Evolutionary conservation across 2,888 invertebrate genomes (phyloP).

Genomic region (Caenorhabditis wallacei): DNA sequence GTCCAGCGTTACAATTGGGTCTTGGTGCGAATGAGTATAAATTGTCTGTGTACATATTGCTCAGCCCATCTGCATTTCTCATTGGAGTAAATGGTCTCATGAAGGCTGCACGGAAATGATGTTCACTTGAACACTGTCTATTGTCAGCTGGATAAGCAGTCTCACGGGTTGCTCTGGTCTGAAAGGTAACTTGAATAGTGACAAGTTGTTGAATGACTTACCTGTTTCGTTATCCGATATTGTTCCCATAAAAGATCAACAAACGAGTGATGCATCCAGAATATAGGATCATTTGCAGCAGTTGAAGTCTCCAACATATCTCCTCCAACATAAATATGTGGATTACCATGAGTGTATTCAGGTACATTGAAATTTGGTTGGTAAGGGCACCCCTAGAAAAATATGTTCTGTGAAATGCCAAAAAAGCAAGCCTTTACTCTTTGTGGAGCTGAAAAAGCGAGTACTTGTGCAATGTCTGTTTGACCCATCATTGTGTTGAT

Average conservation of each 20-base stretch:
- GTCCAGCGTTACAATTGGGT: constrained; percentile 72
- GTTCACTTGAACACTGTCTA: constrained; percentile 67
- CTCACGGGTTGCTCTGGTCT: constrained; percentile 72
- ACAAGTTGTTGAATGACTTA: background rate
- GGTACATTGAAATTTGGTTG: constrained; percentile 75
- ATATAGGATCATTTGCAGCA: constrained; percentile 83
- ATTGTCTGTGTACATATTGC: constrained; percentile 80
- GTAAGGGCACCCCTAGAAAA: constrained; percentile 64
- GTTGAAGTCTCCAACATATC: constrained; percentile 82
- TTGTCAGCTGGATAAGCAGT: constrained; percentile 75
- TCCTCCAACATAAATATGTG: constrained; percentile 83
- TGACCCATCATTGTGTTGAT: constrained; percentile 69
- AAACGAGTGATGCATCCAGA: constrained; percentile 83
- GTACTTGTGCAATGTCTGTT: constrained; percentile 71
- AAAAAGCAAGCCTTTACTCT: constrained; percentile 47
- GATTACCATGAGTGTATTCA: constrained; percentile 79
- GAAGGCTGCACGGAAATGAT: constrained; percentile 73
- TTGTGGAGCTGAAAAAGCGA: constrained; percentile 77
- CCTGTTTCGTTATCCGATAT: constrained; percentile 74
- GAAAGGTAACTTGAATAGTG: background rate
- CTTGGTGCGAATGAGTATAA: constrained; percentile 77
- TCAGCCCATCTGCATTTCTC: constrained; percentile 78
- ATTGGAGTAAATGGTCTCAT: constrained; percentile 78
- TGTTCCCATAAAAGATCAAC: constrained; percentile 84
- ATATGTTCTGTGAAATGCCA: background rate